phyloP scores from a whole-genome alignment of 2,797 vertebrate genomes.

The Eulemur coronatus region DNA sequence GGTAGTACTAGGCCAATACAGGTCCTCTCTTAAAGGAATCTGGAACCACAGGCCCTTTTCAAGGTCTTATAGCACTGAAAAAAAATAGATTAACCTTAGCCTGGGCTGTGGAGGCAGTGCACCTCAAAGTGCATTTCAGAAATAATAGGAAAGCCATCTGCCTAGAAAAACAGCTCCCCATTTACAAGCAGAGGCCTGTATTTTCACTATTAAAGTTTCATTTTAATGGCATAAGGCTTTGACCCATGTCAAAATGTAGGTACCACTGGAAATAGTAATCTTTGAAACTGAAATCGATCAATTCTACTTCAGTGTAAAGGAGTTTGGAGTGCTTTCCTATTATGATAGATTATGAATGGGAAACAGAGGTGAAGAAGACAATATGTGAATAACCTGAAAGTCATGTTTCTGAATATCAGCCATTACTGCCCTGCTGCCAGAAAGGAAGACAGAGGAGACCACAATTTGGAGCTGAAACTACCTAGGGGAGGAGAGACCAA shows the following conservation, averaged over 20 bases:
- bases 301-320: neutral
- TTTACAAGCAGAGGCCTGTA: neutral
- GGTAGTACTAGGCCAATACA: neutral
- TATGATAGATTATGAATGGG: neutral
- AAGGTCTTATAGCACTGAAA: neutral
- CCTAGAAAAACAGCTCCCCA: neutral
- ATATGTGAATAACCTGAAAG: neutral
- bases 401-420: neutral
- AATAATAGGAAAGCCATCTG: neutral
- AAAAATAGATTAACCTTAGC: neutral
- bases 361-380: neutral
- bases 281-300: neutral
- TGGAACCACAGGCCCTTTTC: neutral
- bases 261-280: neutral
- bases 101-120: neutral
- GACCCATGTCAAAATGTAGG: neutral
- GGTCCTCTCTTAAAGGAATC: neutral
- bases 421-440: neutral
- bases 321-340: neutral
- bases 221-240: neutral
- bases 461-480: neutral
- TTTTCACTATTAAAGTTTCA: neutral
- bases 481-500: neutral
- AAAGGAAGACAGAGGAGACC: neutral
- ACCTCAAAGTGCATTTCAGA: neutral